These are phyloP conservation scores for Heliconius himera DNA, from an alignment of 1,140 invertebrate species.

Conservation along the genomic window DNA sequence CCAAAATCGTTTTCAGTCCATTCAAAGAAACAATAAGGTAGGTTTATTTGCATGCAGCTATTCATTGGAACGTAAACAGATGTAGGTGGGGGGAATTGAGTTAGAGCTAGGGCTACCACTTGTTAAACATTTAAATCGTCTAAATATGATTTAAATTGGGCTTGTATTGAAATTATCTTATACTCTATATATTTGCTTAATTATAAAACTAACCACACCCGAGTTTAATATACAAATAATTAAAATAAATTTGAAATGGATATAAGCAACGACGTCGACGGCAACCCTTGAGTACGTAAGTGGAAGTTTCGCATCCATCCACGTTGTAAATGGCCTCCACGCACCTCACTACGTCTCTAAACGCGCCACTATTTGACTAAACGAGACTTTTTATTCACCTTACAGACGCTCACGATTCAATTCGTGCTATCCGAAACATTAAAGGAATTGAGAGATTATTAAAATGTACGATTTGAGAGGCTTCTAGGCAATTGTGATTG, in stretches of 20 bases:
- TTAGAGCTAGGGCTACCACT: slow-evolving; percentile 35
- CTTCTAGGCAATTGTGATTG: neutral
- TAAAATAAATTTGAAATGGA: neutral
- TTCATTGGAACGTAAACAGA: slow-evolving; percentile 67
- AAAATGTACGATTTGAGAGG: slow-evolving; percentile 21
- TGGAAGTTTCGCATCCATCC: slow-evolving; percentile 40
- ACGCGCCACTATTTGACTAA: slow-evolving; percentile 59
- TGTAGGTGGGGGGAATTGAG: slow-evolving; percentile 64
- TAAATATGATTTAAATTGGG: neutral
- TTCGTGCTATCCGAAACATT: slow-evolving; percentile 42
- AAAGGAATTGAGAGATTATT: slow-evolving; percentile 37
- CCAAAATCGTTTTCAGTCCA: slow-evolving; percentile 32
- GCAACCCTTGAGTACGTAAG: slow-evolving; percentile 23
- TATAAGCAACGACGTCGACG: neutral
- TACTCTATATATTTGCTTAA: too few species aligned
- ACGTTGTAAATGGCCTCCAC: slow-evolving; percentile 52
- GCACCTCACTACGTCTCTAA: slow-evolving; percentile 52
- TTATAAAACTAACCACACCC: too few species aligned
- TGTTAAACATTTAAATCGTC: neutral
- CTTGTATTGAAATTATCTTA: too few species aligned
- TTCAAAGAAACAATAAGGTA: slow-evolving; percentile 61
- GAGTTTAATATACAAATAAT: too few species aligned
- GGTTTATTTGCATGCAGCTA: slow-evolving; percentile 68
- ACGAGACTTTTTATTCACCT: slow-evolving; percentile 56
- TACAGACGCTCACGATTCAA: slow-evolving; percentile 46